A percentile compares a stretch with the other conserved stretches of the same genome.
phyloP scores from a whole-genome alignment of 1,140 invertebrate species.

The Ceratosolen solmsi region DNA sequence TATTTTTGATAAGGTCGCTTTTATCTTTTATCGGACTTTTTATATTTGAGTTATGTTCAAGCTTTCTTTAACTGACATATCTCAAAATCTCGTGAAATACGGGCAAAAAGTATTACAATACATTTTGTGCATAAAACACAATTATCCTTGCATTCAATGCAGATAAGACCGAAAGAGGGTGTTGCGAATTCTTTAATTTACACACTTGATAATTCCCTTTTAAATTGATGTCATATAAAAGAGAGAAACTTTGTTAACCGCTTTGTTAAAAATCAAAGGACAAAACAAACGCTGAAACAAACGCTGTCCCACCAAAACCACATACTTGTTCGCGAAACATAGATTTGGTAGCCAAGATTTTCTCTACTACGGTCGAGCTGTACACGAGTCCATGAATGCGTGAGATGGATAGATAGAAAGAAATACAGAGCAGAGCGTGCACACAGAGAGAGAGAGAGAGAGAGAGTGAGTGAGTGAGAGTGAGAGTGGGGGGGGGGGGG shows the following conservation, averaged over 20 bases:
- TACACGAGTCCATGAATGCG: neutral
- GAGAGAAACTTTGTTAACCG: neutral
- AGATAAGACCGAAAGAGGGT: too few species aligned
- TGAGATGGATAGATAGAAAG: neutral
- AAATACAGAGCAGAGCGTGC: neutral
- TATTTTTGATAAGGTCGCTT: neutral
- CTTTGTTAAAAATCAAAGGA: neutral
- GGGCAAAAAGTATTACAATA: neutral
- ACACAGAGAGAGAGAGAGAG: neutral
- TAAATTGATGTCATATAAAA: neutral
- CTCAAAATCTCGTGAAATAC: neutral
- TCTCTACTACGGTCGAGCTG: too few species aligned
- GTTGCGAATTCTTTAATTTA: neutral
- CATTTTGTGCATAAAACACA: neutral
- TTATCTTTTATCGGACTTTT: neutral
- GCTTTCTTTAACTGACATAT: neutral
- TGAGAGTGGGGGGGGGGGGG: slow-evolving; percentile 38
- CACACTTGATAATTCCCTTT: neutral
- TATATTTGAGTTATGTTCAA: neutral
- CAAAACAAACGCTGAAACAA: neutral
- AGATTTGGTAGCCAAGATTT: neutral
- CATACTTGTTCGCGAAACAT: neutral
- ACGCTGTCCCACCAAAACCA: neutral
- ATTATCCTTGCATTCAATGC: neutral
- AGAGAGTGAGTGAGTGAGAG: slow-evolving; percentile 38